Evolutionary conservation across 2,113 vertebrate genomes (phyloP).

Genomic region (Oceanites oceanicus): DNA sequence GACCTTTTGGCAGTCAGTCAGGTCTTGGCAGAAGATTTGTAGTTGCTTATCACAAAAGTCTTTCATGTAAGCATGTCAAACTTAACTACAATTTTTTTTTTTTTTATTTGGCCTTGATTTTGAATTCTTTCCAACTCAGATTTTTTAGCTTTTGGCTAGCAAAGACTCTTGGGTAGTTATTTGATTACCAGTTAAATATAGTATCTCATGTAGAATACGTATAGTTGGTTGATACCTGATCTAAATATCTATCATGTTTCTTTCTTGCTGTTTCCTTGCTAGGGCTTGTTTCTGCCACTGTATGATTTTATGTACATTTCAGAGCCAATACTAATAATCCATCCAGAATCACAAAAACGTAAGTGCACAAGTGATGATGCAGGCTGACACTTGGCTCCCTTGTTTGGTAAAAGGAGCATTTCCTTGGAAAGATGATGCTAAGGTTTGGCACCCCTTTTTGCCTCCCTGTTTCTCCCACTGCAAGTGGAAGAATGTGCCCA

Average conservation of each 20-base stretch:
- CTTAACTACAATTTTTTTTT: not conserved
- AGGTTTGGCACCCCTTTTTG: not conserved
- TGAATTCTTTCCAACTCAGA: conserved; percentile 7
- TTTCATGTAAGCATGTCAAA: not conserved
- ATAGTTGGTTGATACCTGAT: not conserved
- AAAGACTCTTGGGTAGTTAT: not conserved
- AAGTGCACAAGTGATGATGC: not conserved
- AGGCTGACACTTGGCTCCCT: not conserved
- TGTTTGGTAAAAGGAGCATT: not conserved
- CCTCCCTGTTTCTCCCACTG: not conserved
- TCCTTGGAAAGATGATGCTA: not conserved
- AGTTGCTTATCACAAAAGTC: not conserved
- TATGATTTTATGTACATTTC: not conserved
- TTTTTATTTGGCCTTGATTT: not conserved
- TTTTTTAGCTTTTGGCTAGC: not conserved
- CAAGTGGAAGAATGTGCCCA: not conserved
- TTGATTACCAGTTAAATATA: not conserved
- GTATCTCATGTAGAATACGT: not conserved
- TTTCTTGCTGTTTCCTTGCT: not conserved
- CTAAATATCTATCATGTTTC: not conserved
- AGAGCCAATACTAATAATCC: not conserved
- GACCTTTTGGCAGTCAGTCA: not conserved
- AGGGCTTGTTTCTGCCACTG: not conserved
- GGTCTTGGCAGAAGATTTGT: not conserved
- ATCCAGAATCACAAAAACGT: not conserved